A percentile compares a stretch with the other conserved stretches of the same genome.
Conservation (phyloP, 2,797 vertebrate species). For the Antennarius maculatus region DNA sequence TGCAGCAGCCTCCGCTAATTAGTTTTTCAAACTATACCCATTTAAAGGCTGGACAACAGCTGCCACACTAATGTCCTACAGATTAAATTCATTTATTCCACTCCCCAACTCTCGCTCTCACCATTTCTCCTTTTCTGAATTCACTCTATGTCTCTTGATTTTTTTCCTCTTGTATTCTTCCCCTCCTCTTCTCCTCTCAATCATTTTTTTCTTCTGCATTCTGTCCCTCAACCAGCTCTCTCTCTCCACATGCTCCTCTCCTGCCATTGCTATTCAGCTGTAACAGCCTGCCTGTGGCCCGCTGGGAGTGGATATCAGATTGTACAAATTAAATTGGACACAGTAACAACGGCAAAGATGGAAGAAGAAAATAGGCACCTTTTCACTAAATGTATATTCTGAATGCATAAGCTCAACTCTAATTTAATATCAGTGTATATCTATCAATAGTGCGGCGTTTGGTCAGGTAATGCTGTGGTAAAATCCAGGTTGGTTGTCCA, state of each 20-base stretch:
- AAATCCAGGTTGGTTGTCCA: constrained; percentile 26
- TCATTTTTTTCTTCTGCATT: constrained; percentile 31
- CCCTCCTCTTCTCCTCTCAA: constrained; percentile 1
- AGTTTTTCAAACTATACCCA: constrained; percentile 42
- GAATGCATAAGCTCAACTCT: constrained; percentile 24
- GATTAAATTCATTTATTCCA: constrained; percentile 67
- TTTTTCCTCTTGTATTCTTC: constrained; percentile 13
- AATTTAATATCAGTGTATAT: constrained; percentile 33
- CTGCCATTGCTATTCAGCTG: constrained; percentile 55
- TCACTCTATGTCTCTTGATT: constrained; percentile 49
- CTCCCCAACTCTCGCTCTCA: constrained; percentile 32
- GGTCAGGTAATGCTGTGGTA: constrained; percentile 11
- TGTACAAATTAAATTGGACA: constrained; percentile 65
- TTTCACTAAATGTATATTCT: constrained; percentile 12
- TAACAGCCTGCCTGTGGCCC: constrained; percentile 49
- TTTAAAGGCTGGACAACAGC: constrained; percentile 52
- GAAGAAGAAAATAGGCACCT: constrained; percentile 30
- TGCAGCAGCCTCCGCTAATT: constrained; percentile 33
- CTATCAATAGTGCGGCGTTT: constrained; percentile 12
- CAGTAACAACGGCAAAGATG: constrained; percentile 46
- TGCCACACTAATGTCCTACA: constrained; percentile 59
- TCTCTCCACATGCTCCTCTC: constrained; percentile 16
- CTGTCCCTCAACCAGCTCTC: constrained; percentile 44
- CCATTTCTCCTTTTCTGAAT: constrained; percentile 34
- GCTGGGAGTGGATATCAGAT: constrained; percentile 39